Evolutionary conservation across 1,140 invertebrate species (phyloP), one percentile per base, ranked within the genome.

Genomic region (Laupala kohalensis): DNA sequence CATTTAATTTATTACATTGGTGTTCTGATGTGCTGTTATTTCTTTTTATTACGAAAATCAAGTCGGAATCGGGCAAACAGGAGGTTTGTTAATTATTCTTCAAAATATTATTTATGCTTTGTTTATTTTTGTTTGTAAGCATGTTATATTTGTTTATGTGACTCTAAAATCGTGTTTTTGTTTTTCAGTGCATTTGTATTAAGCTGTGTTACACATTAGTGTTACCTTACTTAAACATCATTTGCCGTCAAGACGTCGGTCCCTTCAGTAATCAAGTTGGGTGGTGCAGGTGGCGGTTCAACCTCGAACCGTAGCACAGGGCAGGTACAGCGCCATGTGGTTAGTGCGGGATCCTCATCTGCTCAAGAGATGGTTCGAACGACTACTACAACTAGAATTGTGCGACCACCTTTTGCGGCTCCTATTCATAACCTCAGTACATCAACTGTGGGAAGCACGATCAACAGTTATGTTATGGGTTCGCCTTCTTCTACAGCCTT

Each of bases 251-350:
- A 66, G 64, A 71, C 64, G 70, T 71, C 26, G 26, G 70, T 53
- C 70, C 70, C 70, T 19, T 71, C 70, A 29, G 70, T 71, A 5
- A 66, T 71, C 63, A 71, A 71, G 70, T 71, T 66, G 64, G 27
- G 63, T 65, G 70, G 70, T 65, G 70, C 70, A 66, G 70, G 70
- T 24, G 69, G 69, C 53, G 25, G 66, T 26, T 25, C 6, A 15
- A 25, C 13, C 6, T 19, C n/a, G 64, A 68, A 26, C 67, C 67
- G 67, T 28, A 29, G 19, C 29, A 19, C 67, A 68, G 67, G 67
- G 29, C 64, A 71, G 27, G 30, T 29, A 28, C 70, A 71, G 63
- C 70, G 70, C 63, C 70, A 71, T 71, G 63, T 65, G 53, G 70
- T 71, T 68, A 23, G 67, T 68, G 67, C 28, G n/a, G 28, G 15